Percentiles rank a stretch among this genome's conserved stretches.
Conservation (phyloP, 2,797 vertebrate species). For the Strix occidentalis region DNA sequence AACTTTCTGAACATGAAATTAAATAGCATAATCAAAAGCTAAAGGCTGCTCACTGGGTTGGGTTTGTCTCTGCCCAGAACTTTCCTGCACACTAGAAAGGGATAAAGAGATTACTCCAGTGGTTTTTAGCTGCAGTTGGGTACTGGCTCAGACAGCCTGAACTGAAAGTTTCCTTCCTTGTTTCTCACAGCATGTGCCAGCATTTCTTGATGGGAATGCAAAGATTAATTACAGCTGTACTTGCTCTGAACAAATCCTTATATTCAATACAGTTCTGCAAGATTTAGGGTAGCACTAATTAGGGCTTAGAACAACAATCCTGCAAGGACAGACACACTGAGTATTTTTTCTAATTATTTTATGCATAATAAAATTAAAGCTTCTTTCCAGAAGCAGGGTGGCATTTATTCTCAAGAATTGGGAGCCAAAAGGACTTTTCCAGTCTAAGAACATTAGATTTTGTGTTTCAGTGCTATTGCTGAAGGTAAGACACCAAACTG, state of each 20-base stretch:
- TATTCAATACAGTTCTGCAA: slow-evolving; percentile 41
- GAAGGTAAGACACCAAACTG: not conserved
- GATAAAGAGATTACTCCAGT: slow-evolving; percentile 49
- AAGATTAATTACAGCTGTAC: slow-evolving; percentile 64
- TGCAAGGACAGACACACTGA: not conserved
- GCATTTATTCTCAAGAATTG: not conserved
- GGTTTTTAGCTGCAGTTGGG: slow-evolving; percentile 53
- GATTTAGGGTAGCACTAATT: slow-evolving; percentile 59
- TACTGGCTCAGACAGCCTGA: slow-evolving; percentile 41
- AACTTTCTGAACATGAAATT: not conserved
- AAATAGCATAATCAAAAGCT: not conserved
- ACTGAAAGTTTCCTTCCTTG: slow-evolving; percentile 56
- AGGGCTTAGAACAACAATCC: slow-evolving; percentile 51
- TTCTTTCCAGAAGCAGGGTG: slow-evolving; percentile 22
- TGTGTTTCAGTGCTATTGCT: not conserved
- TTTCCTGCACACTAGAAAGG: slow-evolving; percentile 6
- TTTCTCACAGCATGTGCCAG: slow-evolving; percentile 68
- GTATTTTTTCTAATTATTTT: slow-evolving; percentile 31
- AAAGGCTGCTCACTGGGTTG: not conserved
- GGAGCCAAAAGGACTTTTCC: not conserved
- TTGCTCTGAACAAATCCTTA: slow-evolving; percentile 53
- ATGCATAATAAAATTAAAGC: slow-evolving; percentile 43
- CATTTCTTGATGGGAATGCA: slow-evolving; percentile 64
- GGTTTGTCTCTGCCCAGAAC: not conserved
- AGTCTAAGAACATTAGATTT: not conserved